Evolutionary conservation across 2,888 invertebrate genomes (phyloP).

Genomic region (Amphipoea oculea): DNA sequence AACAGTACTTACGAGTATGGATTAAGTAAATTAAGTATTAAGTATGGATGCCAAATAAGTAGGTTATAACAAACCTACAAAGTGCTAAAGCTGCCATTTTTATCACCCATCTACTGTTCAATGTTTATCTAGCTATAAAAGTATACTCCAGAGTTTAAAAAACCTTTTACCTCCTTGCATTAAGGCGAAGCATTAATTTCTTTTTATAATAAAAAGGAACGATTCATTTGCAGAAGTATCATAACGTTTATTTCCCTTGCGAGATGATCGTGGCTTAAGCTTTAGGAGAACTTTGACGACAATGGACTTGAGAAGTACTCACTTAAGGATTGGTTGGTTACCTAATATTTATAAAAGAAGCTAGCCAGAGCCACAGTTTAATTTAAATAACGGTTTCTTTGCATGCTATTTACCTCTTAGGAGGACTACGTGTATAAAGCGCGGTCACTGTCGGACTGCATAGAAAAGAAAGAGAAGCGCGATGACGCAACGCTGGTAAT

Average conservation of each 20-base stretch:
- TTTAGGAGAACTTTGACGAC: slow-evolving; percentile 7
- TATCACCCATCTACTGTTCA: neutral
- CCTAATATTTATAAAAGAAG: neutral
- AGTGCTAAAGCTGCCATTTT: neutral
- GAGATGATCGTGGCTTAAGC: slow-evolving; percentile 20
- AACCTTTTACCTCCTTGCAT: slow-evolving; percentile 28
- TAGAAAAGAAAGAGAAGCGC: too few species aligned
- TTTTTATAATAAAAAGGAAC: slow-evolving; percentile 42
- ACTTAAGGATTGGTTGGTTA: slow-evolving; percentile 9
- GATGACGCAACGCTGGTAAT: too few species aligned
- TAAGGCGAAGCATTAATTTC: slow-evolving; percentile 4
- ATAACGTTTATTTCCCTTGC: slow-evolving; percentile 51
- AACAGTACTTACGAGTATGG: too few species aligned
- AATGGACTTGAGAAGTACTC: slow-evolving; percentile 9
- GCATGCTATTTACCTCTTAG: neutral
- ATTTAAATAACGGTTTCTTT: neutral
- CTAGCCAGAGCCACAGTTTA: neutral
- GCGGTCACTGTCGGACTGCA: too few species aligned
- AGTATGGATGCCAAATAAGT: neutral
- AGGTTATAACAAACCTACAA: neutral
- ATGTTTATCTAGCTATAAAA: neutral
- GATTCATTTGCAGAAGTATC: slow-evolving; percentile 50
- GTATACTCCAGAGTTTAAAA: slow-evolving; percentile 20
- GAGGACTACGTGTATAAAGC: too few species aligned
- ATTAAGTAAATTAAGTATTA: too few species aligned